These are phyloP conservation scores for Turritopsis dohrnii DNA, from an alignment of 30 jellyfish, hydroid and myxozoan species.

Conservation along the genomic window DNA sequence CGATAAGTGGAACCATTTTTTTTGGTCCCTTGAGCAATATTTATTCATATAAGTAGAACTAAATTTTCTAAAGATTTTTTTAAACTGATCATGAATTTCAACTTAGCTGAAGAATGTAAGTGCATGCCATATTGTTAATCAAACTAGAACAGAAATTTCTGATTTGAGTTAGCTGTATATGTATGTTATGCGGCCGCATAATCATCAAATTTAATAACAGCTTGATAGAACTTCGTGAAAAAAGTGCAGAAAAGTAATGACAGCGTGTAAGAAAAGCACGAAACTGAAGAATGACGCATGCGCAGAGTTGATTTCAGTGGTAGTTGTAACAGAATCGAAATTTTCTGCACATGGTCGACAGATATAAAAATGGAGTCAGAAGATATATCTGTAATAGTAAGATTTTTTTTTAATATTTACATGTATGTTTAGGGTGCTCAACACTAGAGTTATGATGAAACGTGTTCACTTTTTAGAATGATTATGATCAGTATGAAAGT, in stretches of 20 bases:
- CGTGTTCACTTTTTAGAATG: neutral
- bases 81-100: no score
- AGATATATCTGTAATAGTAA: neutral
- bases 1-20: no score
- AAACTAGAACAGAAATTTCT: no score
- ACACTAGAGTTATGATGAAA: neutral
- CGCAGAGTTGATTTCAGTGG: neutral
- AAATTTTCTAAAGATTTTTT: no score
- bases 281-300: neutral
- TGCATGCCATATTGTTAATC: no score
- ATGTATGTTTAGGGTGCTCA: neutral
- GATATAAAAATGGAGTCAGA: neutral
- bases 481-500: conserved; percentile 6
- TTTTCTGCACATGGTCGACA: neutral
- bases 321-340: neutral
- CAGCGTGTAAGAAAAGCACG: neutral
- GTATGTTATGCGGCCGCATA: neutral
- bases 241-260: neutral
- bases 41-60: no score
- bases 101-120: no score
- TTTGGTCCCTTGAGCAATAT: no score
- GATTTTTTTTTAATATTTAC: neutral
- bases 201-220: neutral
- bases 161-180: no score
- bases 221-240: neutral